Evolutionary conservation across 2,888 invertebrate species (phyloP).

Genomic region (Drosophila stalkeri): DNA sequence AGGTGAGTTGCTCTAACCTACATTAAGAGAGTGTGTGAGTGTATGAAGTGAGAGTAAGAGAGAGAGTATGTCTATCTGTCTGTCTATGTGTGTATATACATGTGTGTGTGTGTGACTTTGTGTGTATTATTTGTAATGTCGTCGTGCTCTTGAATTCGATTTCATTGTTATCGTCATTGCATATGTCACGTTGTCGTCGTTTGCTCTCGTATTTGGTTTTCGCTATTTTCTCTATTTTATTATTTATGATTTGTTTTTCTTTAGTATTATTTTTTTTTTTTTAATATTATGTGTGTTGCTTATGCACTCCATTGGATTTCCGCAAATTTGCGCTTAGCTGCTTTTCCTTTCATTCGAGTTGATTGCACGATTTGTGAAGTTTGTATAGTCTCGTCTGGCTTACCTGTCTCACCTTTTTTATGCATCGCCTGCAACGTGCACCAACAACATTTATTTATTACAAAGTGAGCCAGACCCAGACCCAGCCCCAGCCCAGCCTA

Average conservation of each 20-base stretch:
- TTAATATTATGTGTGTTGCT: neutral
- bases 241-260: neutral
- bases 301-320: constrained; percentile 43
- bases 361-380: constrained; percentile 52
- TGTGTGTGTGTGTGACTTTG: neutral
- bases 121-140: constrained; percentile 5
- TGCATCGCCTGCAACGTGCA: constrained; percentile 21
- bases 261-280: constrained; percentile 8
- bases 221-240: neutral
- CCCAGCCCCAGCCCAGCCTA: constrained; percentile 12
- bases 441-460: neutral
- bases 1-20: constrained; percentile 74
- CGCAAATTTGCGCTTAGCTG: constrained; percentile 34
- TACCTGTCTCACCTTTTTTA: constrained; percentile 58
- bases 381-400: constrained; percentile 1
- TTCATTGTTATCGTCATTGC: constrained; percentile 40
- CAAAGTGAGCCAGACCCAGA: neutral
- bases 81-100: neutral
- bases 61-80: neutral
- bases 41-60: neutral
- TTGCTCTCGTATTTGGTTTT: neutral
- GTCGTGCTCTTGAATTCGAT: constrained; percentile 42
- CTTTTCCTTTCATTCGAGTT: constrained; percentile 58
- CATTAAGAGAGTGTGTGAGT: neutral
- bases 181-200: constrained; percentile 25